Evolutionary conservation across 1,140 invertebrate species (phyloP).

Genomic region (Acromyrmex charruanus): DNA sequence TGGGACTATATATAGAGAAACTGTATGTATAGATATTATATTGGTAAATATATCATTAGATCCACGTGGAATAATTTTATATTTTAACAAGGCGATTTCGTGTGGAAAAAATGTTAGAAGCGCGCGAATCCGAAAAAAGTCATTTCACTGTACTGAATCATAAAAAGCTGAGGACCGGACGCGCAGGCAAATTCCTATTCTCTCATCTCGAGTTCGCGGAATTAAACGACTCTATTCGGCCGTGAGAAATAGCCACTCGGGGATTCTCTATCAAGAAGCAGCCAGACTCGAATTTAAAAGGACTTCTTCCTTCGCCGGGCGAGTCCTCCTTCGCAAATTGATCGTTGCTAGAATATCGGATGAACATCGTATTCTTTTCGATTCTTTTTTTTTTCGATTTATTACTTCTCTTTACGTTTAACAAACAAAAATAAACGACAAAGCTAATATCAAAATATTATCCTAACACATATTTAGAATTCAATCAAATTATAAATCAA

Average conservation of each 20-base stretch:
- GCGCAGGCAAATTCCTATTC: conserved; percentile 18
- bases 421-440: background rate
- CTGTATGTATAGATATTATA: background rate
- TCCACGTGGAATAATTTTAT: background rate
- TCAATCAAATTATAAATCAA: background rate
- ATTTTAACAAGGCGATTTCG: background rate
- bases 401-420: background rate
- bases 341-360: conserved; percentile 18
- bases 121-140: conserved; percentile 10
- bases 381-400: background rate
- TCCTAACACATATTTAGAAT: background rate
- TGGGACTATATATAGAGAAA: background rate
- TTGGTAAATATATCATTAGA: background rate
- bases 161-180: conserved; percentile 43
- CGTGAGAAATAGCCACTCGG: conserved; percentile 59
- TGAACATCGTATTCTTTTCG: background rate
- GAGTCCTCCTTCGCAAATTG: conserved; percentile 40
- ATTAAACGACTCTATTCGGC: conserved; percentile 58
- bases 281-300: conserved; percentile 54
- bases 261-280: conserved; percentile 47
- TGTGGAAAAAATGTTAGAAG: background rate
- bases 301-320: background rate
- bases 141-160: conserved; percentile 35
- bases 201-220: conserved; percentile 43
- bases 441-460: background rate